Base-by-base conservation (phyloP, 2,888 invertebrate genomes). In the Campopleginae sp. region DNA sequence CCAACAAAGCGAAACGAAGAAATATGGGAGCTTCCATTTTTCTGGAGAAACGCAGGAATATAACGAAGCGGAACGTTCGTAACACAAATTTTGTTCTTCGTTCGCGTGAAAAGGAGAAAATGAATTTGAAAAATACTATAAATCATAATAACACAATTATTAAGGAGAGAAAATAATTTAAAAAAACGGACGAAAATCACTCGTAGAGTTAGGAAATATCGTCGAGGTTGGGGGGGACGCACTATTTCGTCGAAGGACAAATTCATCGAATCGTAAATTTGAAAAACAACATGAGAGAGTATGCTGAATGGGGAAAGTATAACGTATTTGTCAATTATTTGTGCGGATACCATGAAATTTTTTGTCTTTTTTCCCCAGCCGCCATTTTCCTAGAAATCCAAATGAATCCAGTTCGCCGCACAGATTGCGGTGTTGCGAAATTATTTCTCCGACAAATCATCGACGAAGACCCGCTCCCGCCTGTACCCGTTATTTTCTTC, bases 321-420 rank as follows among this genome's bases (percentile, higher is more conserved):
- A 61, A 33, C 71, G 80, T 77, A 78, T 78, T 85, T 85, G 85
- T 82, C 85, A 82, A 85, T 86, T 84, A 85, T 85, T 86, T 86
- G 72, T 70, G 80, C 75, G 81, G 65, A 71, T 76, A 70, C 31
- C 71, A 58, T 58, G 76, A 74, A 0, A 70, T 66, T 61, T 81
- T 83, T 84, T 80, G 63, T 82, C 66, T 10, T 71, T 71, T 80
- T 54, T 80, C 58, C 51, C 51, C 5, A 58, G 68, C 80, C 80
- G 79, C 82, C 80, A 76, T 76, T 77, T 86, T 71, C 58, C 70
- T 65, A 66, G 31, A 23, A 19, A 71, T 65, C 33, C n/a, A 44
- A 68, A 65, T 51, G 19, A 79, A 61, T 66, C 23, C 51, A 68
- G 38, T 54, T 76, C 80, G 61, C 78, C 74, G 84, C 75, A 63